Evolutionary conservation across 2,888 invertebrate species (phyloP), one percentile per base, ranked within the genome.

Genomic region (Nematopogon swammerdamellus): DNA sequence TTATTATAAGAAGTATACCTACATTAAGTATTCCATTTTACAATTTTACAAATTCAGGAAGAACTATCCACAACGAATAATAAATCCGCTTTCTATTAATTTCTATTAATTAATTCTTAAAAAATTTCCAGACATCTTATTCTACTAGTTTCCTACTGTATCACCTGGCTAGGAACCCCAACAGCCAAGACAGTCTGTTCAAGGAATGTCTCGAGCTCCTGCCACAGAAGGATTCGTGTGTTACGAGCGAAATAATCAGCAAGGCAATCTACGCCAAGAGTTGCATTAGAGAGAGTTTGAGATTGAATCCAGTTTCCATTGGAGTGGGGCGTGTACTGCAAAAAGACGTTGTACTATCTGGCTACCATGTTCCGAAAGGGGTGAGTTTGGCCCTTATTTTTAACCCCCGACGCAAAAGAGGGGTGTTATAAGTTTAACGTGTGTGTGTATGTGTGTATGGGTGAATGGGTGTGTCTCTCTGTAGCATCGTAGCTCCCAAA

Each of bases 281-380:
- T 44, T 87, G 89, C 56, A 70, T 96, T 1, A 96, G 95, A 64
- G 97, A 97, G 70, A 86, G 87, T 3, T 79, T 93, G 19, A 81
- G 95, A 53, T 63, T 95, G 46, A 87, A 91, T 68, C 95, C 95
- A 1, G 86, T 95, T 20, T 87, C 94, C 0, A 80, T 95, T 50
- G 95, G 95, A 5, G 82, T 92, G 48, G 94, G 94, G 0, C 75
- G 95, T 29, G 76, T 89, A 46, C 68, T 91, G 30, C 85, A 86
- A 55, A 82, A 82, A 47, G 88, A 92, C 62, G 76, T 86, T 2
- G 68, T 86, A 25, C 79, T 95, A 46, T 85, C 86, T 52, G 89
- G 86, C 36, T 92, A 88, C 68, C 67, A 77, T 46, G 85, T 94
- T 53, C 93, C 93, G 6, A 81, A 86, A 70, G 88, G 84, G 55